Evolutionary conservation across 2,888 invertebrate genomes (phyloP).

Genomic region (Stegana nigrithorax): DNA sequence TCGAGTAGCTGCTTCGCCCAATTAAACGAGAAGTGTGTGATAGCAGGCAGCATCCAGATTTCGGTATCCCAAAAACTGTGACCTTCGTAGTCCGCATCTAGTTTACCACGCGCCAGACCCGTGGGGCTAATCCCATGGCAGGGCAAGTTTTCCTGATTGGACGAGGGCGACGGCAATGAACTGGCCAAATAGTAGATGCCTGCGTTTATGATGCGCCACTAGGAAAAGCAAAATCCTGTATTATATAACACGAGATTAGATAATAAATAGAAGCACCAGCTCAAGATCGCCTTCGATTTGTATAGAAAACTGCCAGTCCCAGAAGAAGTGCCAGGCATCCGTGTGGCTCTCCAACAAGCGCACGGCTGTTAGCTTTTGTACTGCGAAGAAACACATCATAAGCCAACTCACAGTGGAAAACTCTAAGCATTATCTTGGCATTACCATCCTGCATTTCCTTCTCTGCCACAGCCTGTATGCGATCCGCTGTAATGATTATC

Average conservation of each 20-base stretch:
- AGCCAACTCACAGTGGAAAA: neutral
- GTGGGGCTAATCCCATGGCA: constrained; percentile 74
- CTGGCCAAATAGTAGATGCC: constrained; percentile 73
- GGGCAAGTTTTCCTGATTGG: constrained; percentile 68
- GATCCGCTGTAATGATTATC: constrained; percentile 72
- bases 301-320: constrained; percentile 69
- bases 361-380: constrained; percentile 50
- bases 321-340: constrained; percentile 70
- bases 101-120: constrained; percentile 70
- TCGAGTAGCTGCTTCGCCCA: constrained; percentile 70
- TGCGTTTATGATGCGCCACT: constrained; percentile 68
- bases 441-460: constrained; percentile 64
- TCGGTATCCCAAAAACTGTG: constrained; percentile 77
- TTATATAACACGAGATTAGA: too few relatives aligned
- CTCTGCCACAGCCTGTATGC: constrained; percentile 69
- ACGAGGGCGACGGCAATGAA: constrained; percentile 71
- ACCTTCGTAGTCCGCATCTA: constrained; percentile 69
- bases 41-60: constrained; percentile 74
- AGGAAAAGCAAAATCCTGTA: too few relatives aligned
- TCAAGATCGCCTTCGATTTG: constrained; percentile 70
- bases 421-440: constrained; percentile 1
- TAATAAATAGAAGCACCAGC: too few relatives aligned
- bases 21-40: constrained; percentile 70
- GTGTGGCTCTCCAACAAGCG: constrained; percentile 70
- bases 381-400: constrained; percentile 20